Evolutionary conservation across 2,888 invertebrate genomes (phyloP).

Genomic region (Teleiodes luculella): DNA sequence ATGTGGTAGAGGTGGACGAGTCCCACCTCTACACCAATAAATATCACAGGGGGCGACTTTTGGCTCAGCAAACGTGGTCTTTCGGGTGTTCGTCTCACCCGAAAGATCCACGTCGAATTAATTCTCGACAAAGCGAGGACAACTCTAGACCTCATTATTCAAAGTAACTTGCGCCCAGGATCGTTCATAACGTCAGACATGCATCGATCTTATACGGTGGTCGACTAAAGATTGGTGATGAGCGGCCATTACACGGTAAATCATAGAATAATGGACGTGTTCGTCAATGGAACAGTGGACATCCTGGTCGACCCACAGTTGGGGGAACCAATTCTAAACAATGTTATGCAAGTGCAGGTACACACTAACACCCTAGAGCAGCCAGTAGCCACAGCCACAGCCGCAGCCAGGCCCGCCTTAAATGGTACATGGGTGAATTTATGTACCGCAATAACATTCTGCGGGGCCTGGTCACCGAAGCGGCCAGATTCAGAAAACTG

Average conservation of each 20-base stretch:
- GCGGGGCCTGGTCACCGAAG: constrained; percentile 15
- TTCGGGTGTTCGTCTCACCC: no score
- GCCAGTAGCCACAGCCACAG: constrained; percentile 23
- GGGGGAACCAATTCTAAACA: not conserved
- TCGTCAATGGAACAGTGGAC: constrained; percentile 9
- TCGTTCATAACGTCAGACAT: no score
- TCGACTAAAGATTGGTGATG: constrained; percentile 11
- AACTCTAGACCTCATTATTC: no score
- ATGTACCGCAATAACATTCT: constrained; percentile 27
- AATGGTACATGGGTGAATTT: constrained; percentile 27
- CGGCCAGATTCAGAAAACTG: constrained; percentile 18
- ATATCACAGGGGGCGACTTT: not conserved
- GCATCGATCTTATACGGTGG: constrained; percentile 9
- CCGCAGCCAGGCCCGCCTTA: constrained; percentile 15
- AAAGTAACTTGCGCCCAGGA: no score
- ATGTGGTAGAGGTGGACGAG: constrained; percentile 17
- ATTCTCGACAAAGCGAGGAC: no score
- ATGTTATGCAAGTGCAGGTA: not conserved
- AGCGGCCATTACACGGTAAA: constrained; percentile 8
- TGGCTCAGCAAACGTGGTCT: no score
- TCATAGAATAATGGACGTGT: constrained; percentile 9
- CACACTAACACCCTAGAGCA: constrained; percentile 13
- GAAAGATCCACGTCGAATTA: no score
- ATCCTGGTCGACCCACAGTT: constrained; percentile 12
- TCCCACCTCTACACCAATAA: constrained; percentile 10